A percentile compares a stretch with the other conserved stretches of the same genome.
phyloP scores from a whole-genome alignment of 2,888 invertebrate genomes.

The Lysandra bellargus region DNA sequence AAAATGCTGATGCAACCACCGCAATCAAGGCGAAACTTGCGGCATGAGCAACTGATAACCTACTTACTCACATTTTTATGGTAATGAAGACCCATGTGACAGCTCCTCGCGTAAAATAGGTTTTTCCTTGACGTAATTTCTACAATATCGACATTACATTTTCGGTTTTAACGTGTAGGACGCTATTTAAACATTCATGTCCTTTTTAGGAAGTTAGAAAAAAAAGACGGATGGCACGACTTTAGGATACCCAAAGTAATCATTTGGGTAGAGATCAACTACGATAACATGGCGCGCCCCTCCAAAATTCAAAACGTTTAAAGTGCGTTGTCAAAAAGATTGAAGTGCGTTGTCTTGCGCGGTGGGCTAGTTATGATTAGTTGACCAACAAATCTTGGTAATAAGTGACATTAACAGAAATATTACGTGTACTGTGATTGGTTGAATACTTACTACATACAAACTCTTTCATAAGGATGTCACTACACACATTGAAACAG shows the following conservation, averaged over 20 bases:
- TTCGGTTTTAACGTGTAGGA: not conserved
- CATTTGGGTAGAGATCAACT: not conserved
- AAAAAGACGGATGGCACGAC: not conserved
- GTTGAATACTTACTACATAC: too few species aligned
- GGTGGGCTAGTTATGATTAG: too few species aligned
- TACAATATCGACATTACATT: not conserved
- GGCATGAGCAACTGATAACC: not conserved
- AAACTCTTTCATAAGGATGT: too few species aligned
- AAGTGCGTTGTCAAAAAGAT: too few species aligned
- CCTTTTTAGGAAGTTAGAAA: not conserved
- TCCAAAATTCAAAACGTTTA: too few species aligned
- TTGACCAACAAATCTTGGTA: too few species aligned
- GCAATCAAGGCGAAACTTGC: not conserved
- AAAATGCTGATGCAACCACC: not conserved
- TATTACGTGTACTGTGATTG: too few species aligned
- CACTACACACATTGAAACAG: too few species aligned
- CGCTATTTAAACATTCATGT: not conserved
- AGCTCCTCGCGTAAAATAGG: not conserved
- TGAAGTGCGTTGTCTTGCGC: too few species aligned
- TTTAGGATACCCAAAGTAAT: not conserved
- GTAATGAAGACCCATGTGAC: not conserved
- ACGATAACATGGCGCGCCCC: too few species aligned
- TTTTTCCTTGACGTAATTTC: not conserved
- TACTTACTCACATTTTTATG: slow-evolving; percentile 15
- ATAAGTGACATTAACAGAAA: too few species aligned